Evolutionary conservation across 2,888 invertebrate genomes (phyloP), one percentile per base, ranked within the genome.

Genomic region (Campoletis raptor): DNA sequence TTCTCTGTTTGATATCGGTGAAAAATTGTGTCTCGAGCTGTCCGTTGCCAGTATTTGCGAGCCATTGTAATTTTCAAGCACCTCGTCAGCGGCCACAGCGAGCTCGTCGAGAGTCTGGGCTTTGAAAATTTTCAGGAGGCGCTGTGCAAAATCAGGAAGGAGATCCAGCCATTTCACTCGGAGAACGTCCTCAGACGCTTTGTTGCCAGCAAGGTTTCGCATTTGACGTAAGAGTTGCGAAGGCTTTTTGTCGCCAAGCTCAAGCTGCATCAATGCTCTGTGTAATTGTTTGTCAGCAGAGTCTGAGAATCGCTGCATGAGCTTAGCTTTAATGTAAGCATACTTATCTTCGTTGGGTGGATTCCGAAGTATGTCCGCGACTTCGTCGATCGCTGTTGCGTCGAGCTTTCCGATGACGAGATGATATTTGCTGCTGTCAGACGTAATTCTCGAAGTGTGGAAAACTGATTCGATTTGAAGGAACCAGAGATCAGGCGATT

Each of bases 231-330:
- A 30, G 7, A 72, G 48, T 24, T 72, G 48, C 12, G 70, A 72
- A 15, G 70, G 70, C 18, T 72, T 48, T 30, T 30, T 48, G 30
- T 48, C 30, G 15, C 30, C 70, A 6, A 72, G 52, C 24, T 72
- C 70, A 30, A 72, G 70, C 48, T 48, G 30, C 8, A 15, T 48
- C 70, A 72, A 30, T 0, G 48, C 30, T 52, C 30, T 48, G 48
- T 72, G 48, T 15, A 72, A 9, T 30, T 72, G 70, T 15, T 30
- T 24, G 40, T 69, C 69, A 1, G 21, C 45, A 12, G 69, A 69
- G 61, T 61, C 61, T 24, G 61, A 61, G 61, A 54, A 54, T 54
- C 52, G 52, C 52, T 54, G 52, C 30, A 40, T 67, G 37, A 40
- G 40, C 67, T 40, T 24, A 12, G 57, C 12, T 30, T 64, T 64